These are phyloP conservation scores for Leptinotarsa tumamoca DNA, from an alignment of 2,888 invertebrate species.

Conservation along the genomic window DNA sequence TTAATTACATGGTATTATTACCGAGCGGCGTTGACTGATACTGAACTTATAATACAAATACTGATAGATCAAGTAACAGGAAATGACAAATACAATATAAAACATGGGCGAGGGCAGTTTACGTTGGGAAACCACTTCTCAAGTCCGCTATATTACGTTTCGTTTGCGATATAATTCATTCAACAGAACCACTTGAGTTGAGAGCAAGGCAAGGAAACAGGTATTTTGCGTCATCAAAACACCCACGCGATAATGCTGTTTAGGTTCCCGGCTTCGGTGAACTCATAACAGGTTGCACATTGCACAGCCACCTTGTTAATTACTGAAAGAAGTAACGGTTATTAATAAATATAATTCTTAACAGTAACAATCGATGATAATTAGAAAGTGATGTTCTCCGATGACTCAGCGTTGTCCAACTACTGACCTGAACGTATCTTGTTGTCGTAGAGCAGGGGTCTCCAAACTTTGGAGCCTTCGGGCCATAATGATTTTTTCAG, in stretches of 20 bases:
- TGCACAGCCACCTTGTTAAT: neutral
- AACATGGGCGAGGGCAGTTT: neutral
- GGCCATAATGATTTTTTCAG: no score
- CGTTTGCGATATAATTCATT: neutral
- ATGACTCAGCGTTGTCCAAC: no score
- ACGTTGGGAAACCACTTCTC: neutral
- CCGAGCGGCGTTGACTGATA: no score
- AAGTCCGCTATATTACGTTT: neutral
- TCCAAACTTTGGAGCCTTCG: no score
- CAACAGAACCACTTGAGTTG: neutral
- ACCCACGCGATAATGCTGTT: neutral
- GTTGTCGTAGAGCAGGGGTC: no score
- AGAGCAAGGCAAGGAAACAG: neutral
- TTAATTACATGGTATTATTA: no score
- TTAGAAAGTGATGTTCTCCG: no score
- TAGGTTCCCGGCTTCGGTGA: neutral
- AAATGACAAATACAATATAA: neutral
- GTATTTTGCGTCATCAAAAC: neutral
- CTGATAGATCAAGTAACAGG: neutral
- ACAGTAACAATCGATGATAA: no score
- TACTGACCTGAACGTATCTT: no score
- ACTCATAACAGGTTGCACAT: neutral
- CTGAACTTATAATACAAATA: no score
- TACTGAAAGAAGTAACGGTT: neutral
- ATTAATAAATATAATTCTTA: neutral